Evolutionary conservation across 2,888 invertebrate species (phyloP).

Genomic region (Cistogaster globosa): DNA sequence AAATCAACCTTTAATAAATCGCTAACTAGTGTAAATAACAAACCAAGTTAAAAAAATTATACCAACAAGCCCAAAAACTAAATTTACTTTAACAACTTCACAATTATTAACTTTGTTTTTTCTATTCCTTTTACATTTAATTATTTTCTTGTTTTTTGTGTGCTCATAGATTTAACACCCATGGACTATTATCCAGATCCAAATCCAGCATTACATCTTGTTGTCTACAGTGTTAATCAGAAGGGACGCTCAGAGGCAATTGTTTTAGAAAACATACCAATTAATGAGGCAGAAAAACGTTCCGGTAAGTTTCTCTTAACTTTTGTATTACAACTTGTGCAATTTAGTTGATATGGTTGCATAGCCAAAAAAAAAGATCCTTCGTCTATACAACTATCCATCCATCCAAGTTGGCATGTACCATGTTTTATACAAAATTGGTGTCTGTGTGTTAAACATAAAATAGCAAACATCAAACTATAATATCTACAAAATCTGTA

Average conservation of each 20-base stretch:
- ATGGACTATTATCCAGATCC: slow-evolving; percentile 82
- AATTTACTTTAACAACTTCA: too few species aligned
- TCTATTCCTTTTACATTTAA: not conserved
- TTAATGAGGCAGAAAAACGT: slow-evolving; percentile 93
- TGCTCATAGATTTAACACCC: slow-evolving; percentile 80
- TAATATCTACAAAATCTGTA: slow-evolving; percentile 34
- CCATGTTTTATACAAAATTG: slow-evolving; percentile 48
- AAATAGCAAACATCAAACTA: slow-evolving; percentile 40
- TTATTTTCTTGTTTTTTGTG: slow-evolving; percentile 12
- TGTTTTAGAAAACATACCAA: slow-evolving; percentile 92
- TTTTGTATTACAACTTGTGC: slow-evolving; percentile 26
- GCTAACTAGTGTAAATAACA: too few species aligned
- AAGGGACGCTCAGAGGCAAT: slow-evolving; percentile 93
- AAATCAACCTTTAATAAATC: too few species aligned
- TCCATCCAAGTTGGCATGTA: slow-evolving; percentile 10
- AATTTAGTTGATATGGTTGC: slow-evolving; percentile 4
- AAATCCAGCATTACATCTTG: slow-evolving; percentile 88
- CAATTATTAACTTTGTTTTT: too few species aligned
- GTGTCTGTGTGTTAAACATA: slow-evolving; percentile 33
- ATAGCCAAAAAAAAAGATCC: not conserved
- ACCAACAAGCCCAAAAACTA: too few species aligned
- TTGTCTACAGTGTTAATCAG: slow-evolving; percentile 92
- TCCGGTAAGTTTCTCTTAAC: slow-evolving; percentile 86
- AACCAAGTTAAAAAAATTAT: too few species aligned
- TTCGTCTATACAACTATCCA: slow-evolving; percentile 21